phyloP scores from a whole-genome alignment of 2,797 vertebrate genomes.

The Neoniphon sammara region DNA sequence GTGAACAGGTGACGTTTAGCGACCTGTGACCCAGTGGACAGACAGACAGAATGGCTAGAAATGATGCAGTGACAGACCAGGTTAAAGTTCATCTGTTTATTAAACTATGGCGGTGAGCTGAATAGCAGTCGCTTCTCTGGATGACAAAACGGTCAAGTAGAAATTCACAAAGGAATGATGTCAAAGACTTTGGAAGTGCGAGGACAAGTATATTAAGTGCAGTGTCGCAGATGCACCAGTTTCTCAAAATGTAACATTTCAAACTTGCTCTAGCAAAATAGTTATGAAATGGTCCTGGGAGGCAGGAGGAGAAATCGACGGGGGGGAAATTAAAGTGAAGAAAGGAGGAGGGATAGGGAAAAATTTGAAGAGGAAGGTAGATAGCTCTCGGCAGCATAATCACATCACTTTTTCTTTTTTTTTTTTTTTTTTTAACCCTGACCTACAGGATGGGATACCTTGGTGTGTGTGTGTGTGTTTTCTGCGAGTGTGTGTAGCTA shows the following conservation, averaged over 20 bases:
- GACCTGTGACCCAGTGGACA: neutral
- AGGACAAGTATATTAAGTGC: constrained; percentile 14
- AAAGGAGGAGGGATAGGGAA: constrained; percentile 19
- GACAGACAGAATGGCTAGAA: neutral
- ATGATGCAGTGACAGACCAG: neutral
- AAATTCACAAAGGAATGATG: constrained; percentile 44
- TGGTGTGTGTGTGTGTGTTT: constrained; percentile 41
- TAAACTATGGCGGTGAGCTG: neutral
- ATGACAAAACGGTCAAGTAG: constrained; percentile 35
- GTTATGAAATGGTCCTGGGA: constrained; percentile 16
- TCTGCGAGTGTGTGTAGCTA: constrained; percentile 40
- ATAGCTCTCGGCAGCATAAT: constrained; percentile 27
- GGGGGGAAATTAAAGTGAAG: constrained; percentile 17
- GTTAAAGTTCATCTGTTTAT: constrained; percentile 1
- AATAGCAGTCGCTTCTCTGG: neutral
- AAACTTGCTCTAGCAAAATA: constrained; percentile 23
- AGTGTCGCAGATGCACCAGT: constrained; percentile 27
- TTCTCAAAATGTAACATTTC: constrained; percentile 27
- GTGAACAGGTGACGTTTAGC: constrained; percentile 6
- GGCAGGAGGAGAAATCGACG: constrained; percentile 25
- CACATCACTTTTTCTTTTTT: constrained; percentile 38
- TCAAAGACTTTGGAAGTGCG: constrained; percentile 28
- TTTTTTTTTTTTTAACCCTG: constrained; percentile 42
- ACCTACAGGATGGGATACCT: constrained; percentile 32
- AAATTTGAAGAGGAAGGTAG: constrained; percentile 10